Evolutionary conservation across 2,888 invertebrate genomes (phyloP).

Genomic region (Temnothorax ravouxi): DNA sequence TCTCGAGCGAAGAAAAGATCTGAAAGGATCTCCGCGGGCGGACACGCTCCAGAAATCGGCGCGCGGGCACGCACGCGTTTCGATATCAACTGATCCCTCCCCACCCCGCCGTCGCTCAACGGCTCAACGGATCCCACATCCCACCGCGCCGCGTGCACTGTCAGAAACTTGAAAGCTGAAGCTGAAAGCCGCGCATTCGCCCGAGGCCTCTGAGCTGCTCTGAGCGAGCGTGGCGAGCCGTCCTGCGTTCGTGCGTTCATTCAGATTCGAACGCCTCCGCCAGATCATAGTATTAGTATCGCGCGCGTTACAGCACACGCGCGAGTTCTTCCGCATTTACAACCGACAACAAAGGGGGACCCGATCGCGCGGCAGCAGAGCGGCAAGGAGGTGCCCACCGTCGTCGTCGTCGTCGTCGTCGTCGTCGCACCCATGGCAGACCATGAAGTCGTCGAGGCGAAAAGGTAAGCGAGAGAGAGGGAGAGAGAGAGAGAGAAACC

Average conservation of each 20-base stretch:
- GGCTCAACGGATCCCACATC: too few species aligned
- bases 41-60: constrained; percentile 22
- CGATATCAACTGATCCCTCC: constrained; percentile 72
- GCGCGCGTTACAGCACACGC: constrained; percentile 44
- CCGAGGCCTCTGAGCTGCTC: too few species aligned
- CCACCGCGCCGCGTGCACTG: constrained; percentile 44
- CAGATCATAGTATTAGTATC: constrained; percentile 69
- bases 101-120: constrained; percentile 44
- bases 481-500: neutral
- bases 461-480: constrained; percentile 71
- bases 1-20: too few species aligned
- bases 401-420: neutral
- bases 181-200: constrained; percentile 15
- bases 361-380: constrained; percentile 43
- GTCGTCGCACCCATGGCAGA: constrained; percentile 77
- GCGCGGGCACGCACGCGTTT: neutral
- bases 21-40: too few species aligned
- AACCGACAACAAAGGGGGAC: constrained; percentile 57
- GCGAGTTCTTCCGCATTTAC: constrained; percentile 60
- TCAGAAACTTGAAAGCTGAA: neutral
- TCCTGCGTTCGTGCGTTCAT: too few species aligned
- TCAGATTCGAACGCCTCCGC: constrained; percentile 48
- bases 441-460: constrained; percentile 77
- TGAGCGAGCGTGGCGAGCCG: too few species aligned
- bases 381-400: neutral